Evolutionary conservation across 1,140 invertebrate species (phyloP).

Genomic region (Thaumatotibia leucotreta): DNA sequence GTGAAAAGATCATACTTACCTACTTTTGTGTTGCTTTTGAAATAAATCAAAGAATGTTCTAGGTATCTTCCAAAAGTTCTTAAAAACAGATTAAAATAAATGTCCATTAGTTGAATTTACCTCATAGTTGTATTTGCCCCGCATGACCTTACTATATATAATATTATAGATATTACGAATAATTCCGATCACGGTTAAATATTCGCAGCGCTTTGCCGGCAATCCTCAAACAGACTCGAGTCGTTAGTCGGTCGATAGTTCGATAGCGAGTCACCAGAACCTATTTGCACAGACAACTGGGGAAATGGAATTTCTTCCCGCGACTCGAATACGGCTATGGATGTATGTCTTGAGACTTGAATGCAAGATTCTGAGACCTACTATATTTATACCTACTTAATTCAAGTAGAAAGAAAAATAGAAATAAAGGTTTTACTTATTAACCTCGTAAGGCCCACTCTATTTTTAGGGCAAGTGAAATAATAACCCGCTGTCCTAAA

Average conservation of each 20-base stretch:
- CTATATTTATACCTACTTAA: not conserved
- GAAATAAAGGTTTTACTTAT: no score
- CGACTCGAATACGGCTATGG: not conserved
- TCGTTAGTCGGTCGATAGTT: not conserved
- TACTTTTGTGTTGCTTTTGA: no score
- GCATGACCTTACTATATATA: no score
- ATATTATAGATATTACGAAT: not conserved
- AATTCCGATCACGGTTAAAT: not conserved
- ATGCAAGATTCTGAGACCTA: not conserved
- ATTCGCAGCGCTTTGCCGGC: not conserved
- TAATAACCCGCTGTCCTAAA: no score
- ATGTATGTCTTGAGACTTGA: not conserved
- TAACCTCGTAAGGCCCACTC: no score
- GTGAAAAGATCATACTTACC: no score
- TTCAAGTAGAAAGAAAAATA: not conserved
- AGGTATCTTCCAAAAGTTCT: no score
- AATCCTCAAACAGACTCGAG: not conserved
- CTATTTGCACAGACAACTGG: conserved; percentile 21
- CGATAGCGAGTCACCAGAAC: not conserved
- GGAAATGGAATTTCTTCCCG: conserved; percentile 29
- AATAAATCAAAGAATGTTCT: no score
- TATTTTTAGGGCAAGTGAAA: no score
- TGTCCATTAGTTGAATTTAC: no score
- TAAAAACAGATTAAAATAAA: no score
- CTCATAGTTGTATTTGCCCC: no score